A percentile compares a stretch with the other conserved stretches of the same genome.
Conservation (phyloP, 2,113 vertebrate genomes). For the Cercopithecus mona region DNA sequence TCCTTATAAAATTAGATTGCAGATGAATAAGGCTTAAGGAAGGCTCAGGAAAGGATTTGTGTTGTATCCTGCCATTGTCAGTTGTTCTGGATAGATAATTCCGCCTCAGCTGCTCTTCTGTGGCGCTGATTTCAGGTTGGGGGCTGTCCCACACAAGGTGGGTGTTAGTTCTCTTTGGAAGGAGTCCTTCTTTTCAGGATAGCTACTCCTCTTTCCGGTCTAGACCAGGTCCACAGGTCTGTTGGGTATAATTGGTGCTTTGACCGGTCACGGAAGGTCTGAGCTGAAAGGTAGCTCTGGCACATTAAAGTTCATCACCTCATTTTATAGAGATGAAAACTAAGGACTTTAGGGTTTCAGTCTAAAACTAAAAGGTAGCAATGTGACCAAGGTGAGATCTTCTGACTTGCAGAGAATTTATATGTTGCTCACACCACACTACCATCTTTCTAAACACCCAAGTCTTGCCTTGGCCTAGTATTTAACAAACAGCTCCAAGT, state of each 20-base stretch:
- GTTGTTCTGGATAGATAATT: background rate
- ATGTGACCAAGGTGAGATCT: background rate
- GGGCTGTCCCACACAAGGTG: background rate
- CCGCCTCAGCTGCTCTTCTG: background rate
- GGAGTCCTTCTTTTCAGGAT: background rate
- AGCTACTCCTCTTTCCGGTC: background rate
- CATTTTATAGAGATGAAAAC: background rate
- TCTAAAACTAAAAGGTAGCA: background rate
- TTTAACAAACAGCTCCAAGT: background rate
- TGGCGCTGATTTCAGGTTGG: background rate
- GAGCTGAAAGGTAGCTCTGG: background rate
- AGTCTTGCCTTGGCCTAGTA: background rate
- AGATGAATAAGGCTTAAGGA: background rate
- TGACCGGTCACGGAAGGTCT: background rate
- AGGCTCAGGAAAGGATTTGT: background rate
- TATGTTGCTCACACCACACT: background rate
- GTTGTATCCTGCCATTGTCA: background rate
- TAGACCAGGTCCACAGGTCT: rapidly evolving
- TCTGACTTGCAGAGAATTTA: background rate
- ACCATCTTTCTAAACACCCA: background rate
- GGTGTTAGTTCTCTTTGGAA: background rate
- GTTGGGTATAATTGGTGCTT: background rate
- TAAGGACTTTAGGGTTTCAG: background rate
- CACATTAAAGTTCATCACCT: background rate
- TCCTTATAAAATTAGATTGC: conserved; percentile 12